Evolutionary conservation across 2,113 vertebrate genomes (phyloP).

Genomic region (Galemys pyrenaicus): DNA sequence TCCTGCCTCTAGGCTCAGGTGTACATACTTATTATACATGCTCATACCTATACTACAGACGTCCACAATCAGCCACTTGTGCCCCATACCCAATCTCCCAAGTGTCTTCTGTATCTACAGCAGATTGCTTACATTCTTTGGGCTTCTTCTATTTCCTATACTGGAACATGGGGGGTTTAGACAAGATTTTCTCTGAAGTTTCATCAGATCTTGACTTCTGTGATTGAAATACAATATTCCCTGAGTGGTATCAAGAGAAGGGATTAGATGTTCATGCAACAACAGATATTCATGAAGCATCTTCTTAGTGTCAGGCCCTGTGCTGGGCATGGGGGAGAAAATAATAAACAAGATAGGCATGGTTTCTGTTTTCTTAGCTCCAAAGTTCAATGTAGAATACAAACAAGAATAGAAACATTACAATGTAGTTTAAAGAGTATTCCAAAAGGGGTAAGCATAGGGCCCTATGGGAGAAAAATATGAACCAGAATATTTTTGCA

Average conservation of each 20-base stretch:
- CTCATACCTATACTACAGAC: neutral
- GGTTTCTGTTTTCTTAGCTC: neutral
- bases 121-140: constrained; percentile 8
- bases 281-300: neutral
- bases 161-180: neutral
- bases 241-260: neutral
- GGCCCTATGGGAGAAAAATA: neutral
- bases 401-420: neutral
- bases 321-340: neutral
- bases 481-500: neutral
- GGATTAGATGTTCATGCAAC: constrained; percentile 8
- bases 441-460: neutral
- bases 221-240: constrained; percentile 22
- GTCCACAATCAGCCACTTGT: too few relatives aligned
- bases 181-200: constrained; percentile 7
- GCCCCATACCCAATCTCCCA: too few relatives aligned
- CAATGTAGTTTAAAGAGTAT: neutral
- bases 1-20: too few relatives aligned
- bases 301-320: neutral
- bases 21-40: too few relatives aligned
- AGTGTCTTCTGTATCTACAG: neutral
- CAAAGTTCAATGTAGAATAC: neutral
- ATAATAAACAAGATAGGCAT: neutral
- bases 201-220: neutral
- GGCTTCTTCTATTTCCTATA: constrained; percentile 13